Percentiles rank a stretch among this genome's conserved stretches.
These are phyloP conservation scores for Drosophila testacea DNA, from an alignment of 2,888 invertebrate species.

Conservation along the genomic window DNA sequence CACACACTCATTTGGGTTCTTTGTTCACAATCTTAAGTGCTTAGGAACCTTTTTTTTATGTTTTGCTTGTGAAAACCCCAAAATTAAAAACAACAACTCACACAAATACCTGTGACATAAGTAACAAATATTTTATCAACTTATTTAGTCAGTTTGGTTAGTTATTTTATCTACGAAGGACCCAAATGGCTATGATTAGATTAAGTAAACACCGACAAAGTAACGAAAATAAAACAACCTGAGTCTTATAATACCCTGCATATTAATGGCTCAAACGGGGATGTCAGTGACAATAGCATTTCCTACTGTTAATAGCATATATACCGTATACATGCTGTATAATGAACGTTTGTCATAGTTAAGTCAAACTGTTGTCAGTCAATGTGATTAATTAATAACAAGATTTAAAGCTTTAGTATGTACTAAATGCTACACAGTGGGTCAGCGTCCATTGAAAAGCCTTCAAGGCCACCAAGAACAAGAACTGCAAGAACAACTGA, in stretches of 20 bases:
- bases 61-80: conserved; percentile 23
- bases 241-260: conserved; percentile 23
- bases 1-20: conserved; percentile 17
- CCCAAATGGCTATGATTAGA: conserved; percentile 58
- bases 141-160: conserved; percentile 38
- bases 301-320: not conserved
- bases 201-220: conserved; percentile 53
- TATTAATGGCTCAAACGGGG: not conserved
- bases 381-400: conserved; percentile 12
- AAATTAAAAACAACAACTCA: conserved; percentile 14
- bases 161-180: conserved; percentile 64
- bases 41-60: conserved; percentile 3
- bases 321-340: not conserved
- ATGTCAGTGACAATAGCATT: not conserved
- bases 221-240: conserved; percentile 35
- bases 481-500: conserved; percentile 22
- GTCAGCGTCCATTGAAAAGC: conserved; percentile 39
- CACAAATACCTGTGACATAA: conserved; percentile 28
- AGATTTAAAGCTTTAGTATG: conserved; percentile 22
- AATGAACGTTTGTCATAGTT: conserved; percentile 1
- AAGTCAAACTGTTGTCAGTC: not conserved
- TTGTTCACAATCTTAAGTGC: conserved; percentile 18
- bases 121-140: conserved; percentile 55
- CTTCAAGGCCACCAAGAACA: conserved; percentile 47
- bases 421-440: conserved; percentile 46